Evolutionary conservation across 2,888 invertebrate species (phyloP), one percentile per base, ranked within the genome.

Genomic region (Andricus curvator): DNA sequence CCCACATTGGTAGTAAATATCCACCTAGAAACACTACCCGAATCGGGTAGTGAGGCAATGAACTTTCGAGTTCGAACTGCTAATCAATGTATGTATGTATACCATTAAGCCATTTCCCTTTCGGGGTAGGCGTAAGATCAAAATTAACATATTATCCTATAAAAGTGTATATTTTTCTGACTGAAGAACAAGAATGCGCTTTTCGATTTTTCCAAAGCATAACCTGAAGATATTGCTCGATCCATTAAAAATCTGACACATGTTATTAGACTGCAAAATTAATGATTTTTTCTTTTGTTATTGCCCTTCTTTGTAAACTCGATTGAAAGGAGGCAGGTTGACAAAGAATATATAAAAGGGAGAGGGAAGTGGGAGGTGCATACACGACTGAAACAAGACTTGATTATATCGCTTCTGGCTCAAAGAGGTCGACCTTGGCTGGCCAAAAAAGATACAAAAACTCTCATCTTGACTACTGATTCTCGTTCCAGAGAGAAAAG

Each of bases 341-440:
- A 70, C 48, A 70, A 68, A 70, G 51, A 51, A 70, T 56, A 56
- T 51, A 48, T 20, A 51, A 33, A 56, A 56, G 33, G 56, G n/a
- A 56, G 25, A 56, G 51, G 74, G 74, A 41, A 41, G 67, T 67
- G 41, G 37, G 29, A 29, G 29, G 48, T 48, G 44, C 68, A 68
- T 48, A 56, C 56, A 51, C 29, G 56, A n/a, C 20, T 56, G 13
- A 74, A 74, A 74, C n/a, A 51, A 56, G 56, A 51, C 74, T 74
- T 51, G 56, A 74, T 74, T 74, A 74, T 56, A 56, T 56, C 51
- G 74, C 74, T 56, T 74, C 74, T 56, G 56, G 51, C 74, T 74
- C 33, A 74, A 74, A 74, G 74, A 56, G 51, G 74, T 74, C 56
- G 74, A 74, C 74, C 74, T 74, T 56, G 74, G 51, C 74, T 74